Conservation (phyloP, 2,797 vertebrate species). For the Poecilia picta region DNA sequence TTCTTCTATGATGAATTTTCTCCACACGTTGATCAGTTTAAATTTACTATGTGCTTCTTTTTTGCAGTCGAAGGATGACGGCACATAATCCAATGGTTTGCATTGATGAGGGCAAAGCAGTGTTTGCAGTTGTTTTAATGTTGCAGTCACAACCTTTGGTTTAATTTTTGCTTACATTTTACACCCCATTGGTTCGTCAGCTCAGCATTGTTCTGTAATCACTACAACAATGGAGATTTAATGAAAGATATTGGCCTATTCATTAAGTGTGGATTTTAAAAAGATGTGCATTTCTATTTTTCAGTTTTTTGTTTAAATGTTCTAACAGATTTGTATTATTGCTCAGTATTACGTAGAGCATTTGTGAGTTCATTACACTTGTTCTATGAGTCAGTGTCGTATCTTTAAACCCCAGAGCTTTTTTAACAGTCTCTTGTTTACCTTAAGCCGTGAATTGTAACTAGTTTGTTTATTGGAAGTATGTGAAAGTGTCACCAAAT, state of each 20-base stretch:
- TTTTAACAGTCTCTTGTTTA: background rate
- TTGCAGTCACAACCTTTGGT: conserved; percentile 42
- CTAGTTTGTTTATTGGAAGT: background rate
- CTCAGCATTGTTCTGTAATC: conserved; percentile 22
- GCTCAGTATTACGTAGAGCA: background rate
- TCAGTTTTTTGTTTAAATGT: conserved; percentile 3
- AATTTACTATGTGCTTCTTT: background rate
- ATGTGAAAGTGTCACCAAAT: background rate
- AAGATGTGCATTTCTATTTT: background rate
- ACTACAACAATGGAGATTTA: conserved; percentile 1
- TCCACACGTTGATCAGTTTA: background rate
- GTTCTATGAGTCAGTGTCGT: background rate
- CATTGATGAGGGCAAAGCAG: conserved; percentile 11
- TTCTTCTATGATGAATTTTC: background rate
- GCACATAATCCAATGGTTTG: conserved; percentile 6
- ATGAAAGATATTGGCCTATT: background rate
- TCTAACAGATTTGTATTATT: background rate
- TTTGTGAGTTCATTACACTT: background rate
- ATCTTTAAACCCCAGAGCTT: background rate
- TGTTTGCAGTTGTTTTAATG: conserved; percentile 38
- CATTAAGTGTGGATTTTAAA: background rate
- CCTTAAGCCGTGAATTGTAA: no score
- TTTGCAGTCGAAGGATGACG: background rate
- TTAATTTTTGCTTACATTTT: conserved; percentile 25
- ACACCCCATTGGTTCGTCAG: conserved; percentile 17